phyloP scores from a whole-genome alignment of 2,113 vertebrate genomes.

The Nettapus auritus region DNA sequence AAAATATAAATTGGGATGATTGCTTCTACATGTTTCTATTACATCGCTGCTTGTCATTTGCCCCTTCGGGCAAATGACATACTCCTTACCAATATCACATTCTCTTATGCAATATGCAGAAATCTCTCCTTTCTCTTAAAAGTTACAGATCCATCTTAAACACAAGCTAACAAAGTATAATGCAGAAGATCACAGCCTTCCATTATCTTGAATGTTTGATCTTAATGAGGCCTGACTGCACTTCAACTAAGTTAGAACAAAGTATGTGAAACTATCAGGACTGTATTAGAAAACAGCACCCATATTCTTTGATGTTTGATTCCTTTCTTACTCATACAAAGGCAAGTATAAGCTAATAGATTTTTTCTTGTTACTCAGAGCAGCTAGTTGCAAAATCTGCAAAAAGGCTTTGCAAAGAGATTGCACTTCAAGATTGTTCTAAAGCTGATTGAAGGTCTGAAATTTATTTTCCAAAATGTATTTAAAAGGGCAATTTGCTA shows the following conservation, averaged over 20 bases:
- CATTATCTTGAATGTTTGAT: constrained; percentile 47
- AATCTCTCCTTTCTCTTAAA: constrained; percentile 8
- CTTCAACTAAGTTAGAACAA: constrained; percentile 41
- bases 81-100: not conserved
- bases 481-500: not conserved
- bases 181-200: not conserved
- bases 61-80: not conserved
- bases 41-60: not conserved
- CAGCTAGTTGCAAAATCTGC: not conserved
- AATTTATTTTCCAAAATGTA: not conserved
- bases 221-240: constrained; percentile 24
- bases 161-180: not conserved
- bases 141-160: constrained; percentile 25
- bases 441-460: not conserved
- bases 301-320: constrained; percentile 29
- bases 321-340: constrained; percentile 30
- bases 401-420: not conserved
- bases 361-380: not conserved
- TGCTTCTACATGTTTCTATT: not conserved
- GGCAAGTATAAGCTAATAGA: not conserved
- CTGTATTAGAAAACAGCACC: constrained; percentile 27
- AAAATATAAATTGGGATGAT: not conserved
- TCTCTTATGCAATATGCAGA: not conserved
- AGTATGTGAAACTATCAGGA: constrained; percentile 11
- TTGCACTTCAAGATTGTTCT: not conserved